Base-by-base conservation (phyloP, 2,113 vertebrate genomes). In the Eulacestoma nigropectus region DNA sequence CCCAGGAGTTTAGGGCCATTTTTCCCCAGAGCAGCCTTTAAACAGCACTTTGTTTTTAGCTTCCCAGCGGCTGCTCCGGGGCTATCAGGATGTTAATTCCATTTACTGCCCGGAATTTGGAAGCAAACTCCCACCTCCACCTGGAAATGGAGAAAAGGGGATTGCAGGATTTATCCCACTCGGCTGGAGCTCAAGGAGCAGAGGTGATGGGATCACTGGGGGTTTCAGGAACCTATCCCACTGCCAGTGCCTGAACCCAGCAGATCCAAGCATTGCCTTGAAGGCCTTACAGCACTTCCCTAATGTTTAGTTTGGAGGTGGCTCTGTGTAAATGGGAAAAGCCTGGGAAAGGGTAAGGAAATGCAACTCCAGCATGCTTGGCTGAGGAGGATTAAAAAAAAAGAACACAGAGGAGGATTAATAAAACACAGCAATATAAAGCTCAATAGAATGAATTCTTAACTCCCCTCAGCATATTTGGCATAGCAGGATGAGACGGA, bases 301-400 rank as follows among this genome's bases (percentile, higher is more conserved):
- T 37, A 42, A 62, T 30, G 56, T 73, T 87, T 64, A 42, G 15
- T 47, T 67, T 76, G 62, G 47, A 59, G 68, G 20, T 20, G 39
- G 55, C 37, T 87, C 46, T 39, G 32, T 80, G 65, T 59, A 77
- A 83, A 91, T 17, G 10, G 25, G 42, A 67, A 84, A 70, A 72
- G 35, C 59, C 53, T 32, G 64, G 65, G 16, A 62, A 91, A 92
- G 47, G 65, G 32, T 12, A 46, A 84, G 46, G 26, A 87, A 78
- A 73, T 33, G 44, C 29, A 89, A 76, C 67, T 63, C 37, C 75
- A 79, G 41, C 33, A 6, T 26, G 42, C 77, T 84, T 64, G 57
- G n/a, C 55, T 46, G 29, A 62, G 73, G 17, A 59, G 85, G 44
- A 77, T 87, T 39, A 77, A 77, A 60, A 93, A 87, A 73, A 77